Evolutionary conservation across 2,797 vertebrate genomes (phyloP).

Genomic region (Esox lucius): DNA sequence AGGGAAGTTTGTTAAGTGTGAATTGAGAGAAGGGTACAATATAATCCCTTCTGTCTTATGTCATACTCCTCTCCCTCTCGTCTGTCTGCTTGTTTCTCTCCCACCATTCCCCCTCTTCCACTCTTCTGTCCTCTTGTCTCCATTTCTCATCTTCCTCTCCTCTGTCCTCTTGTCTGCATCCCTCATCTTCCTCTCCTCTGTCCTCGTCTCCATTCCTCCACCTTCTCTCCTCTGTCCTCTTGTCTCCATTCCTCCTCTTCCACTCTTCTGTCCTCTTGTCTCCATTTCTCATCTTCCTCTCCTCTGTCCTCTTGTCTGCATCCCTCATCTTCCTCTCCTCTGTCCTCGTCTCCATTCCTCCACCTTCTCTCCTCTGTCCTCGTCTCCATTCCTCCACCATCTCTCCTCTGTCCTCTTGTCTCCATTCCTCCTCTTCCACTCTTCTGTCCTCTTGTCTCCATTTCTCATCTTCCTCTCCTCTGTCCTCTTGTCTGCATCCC

Average conservation of each 20-base stretch:
- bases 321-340: no score
- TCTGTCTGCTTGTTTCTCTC: not conserved
- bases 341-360: no score
- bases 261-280: not conserved
- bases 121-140: not conserved
- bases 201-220: conserved; percentile 5
- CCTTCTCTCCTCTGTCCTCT: conserved; percentile 2
- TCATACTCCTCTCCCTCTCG: not conserved
- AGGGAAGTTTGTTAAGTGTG: conserved; percentile 33
- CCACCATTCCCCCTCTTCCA: not conserved
- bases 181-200: not conserved
- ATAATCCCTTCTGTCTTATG: conserved; percentile 20
- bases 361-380: not conserved
- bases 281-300: not conserved
- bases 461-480: not conserved
- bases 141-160: no score
- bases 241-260: not conserved
- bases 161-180: not conserved
- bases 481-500: not conserved
- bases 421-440: conserved; percentile 13
- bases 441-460: not conserved
- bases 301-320: not conserved
- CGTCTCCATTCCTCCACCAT: not conserved
- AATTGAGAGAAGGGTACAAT: conserved; percentile 25
- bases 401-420: not conserved